Percentiles rank a stretch among this genome's conserved stretches.
Evolutionary conservation across 2,888 invertebrate genomes (phyloP).

Genomic region (Deilephila porcellus): DNA sequence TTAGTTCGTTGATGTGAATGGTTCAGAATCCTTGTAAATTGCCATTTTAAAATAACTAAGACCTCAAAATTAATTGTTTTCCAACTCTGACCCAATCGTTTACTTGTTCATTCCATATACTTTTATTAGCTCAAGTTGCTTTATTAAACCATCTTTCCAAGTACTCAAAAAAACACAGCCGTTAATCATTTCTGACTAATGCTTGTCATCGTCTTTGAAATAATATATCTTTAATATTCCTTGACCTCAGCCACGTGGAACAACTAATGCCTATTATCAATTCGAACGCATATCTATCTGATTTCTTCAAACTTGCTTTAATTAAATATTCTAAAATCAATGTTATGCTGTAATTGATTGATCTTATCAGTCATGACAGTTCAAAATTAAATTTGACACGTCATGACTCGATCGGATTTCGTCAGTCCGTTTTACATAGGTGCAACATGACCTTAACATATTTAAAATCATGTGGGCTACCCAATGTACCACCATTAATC

Average conservation of each 20-base stretch:
- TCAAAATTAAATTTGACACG: constrained; percentile 29
- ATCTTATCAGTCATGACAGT: constrained; percentile 26
- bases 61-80: too few relatives aligned
- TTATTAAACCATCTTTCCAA: background rate
- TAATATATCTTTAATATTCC: background rate
- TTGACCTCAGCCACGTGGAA: background rate
- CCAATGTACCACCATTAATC: constrained; percentile 49
- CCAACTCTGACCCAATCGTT: too few relatives aligned
- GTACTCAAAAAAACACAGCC: background rate
- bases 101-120: too few relatives aligned
- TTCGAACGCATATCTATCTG: background rate
- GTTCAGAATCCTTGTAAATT: too few relatives aligned
- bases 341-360: constrained; percentile 26
- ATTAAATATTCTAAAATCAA: constrained; percentile 27
- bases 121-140: background rate
- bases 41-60: too few relatives aligned
- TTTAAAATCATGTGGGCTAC: constrained; percentile 43
- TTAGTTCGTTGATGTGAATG: too few relatives aligned
- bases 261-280: background rate
- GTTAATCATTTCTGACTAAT: background rate
- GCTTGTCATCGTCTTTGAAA: background rate
- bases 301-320: background rate
- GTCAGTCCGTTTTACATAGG: constrained; percentile 21
- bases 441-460: constrained; percentile 33
- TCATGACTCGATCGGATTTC: constrained; percentile 25